phyloP scores from a whole-genome alignment of 2,888 invertebrate genomes.

The Coelopa pilipes region DNA sequence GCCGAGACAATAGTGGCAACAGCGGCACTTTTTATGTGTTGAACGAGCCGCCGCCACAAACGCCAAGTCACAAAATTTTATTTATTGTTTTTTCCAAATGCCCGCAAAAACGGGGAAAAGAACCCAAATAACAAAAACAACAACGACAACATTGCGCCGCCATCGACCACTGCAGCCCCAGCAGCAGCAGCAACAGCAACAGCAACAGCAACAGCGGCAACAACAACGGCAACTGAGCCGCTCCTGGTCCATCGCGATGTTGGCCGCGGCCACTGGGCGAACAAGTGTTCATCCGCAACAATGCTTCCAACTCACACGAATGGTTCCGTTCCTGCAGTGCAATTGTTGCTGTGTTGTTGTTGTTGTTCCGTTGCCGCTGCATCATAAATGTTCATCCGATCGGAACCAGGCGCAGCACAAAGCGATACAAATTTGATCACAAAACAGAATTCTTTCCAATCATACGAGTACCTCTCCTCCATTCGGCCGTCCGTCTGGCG shows the following conservation, averaged over 20 bases:
- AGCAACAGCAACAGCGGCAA: background rate
- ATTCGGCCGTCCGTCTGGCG: slow-evolving; percentile 40
- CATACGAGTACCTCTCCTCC: slow-evolving; percentile 1
- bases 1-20: slow-evolving; percentile 43
- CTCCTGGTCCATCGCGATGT: too few species aligned
- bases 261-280: background rate
- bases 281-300: slow-evolving; percentile 20
- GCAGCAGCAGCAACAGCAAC: slow-evolving; percentile 11
- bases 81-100: slow-evolving; percentile 13
- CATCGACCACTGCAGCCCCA: background rate
- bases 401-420: slow-evolving; percentile 8
- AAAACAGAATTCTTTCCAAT: slow-evolving; percentile 14
- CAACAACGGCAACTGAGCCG: background rate
- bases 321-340: slow-evolving; percentile 24
- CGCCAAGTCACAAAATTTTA: slow-evolving; percentile 30
- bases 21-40: slow-evolving; percentile 46
- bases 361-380: slow-evolving; percentile 13
- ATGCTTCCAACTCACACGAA: slow-evolving; percentile 9
- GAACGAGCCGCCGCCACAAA: slow-evolving; percentile 39
- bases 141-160: too few species aligned
- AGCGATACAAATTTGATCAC: slow-evolving; percentile 17
- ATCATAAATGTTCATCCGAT: slow-evolving; percentile 17
- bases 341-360: slow-evolving; percentile 19
- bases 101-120: background rate
- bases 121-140: too few species aligned